Evolutionary conservation across 53 echinoderm and acorn worm species (phyloP).

Genomic region (Holothuria leucospilota): DNA sequence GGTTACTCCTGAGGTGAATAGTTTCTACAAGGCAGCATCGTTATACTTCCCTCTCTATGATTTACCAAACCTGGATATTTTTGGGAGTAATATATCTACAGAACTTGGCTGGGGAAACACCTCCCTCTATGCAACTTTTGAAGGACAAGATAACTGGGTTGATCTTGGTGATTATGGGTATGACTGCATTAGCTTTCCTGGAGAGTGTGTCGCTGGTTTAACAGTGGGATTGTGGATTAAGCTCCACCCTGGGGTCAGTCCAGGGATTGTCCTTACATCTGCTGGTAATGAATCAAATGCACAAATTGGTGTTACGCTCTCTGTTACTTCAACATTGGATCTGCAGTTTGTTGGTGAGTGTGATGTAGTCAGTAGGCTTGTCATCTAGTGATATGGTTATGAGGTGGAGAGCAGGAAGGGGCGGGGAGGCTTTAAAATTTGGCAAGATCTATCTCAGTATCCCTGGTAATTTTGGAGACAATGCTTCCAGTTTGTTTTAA

Average conservation of each 20-base stretch:
- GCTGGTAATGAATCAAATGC: constrained; percentile 33
- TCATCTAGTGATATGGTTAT: too few species aligned
- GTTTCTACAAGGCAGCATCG: constrained; percentile 67
- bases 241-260: constrained; percentile 18
- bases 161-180: constrained; percentile 60
- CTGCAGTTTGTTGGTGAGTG: constrained; percentile 66
- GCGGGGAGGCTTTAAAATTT: too few species aligned
- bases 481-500: too few species aligned
- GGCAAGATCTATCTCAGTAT: too few species aligned
- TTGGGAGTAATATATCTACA: constrained; percentile 63
- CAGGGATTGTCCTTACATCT: constrained; percentile 71
- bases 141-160: constrained; percentile 57
- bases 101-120: constrained; percentile 60
- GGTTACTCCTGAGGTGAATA: constrained; percentile 51
- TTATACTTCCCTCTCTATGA: constrained; percentile 70
- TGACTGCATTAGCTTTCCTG: constrained; percentile 71
- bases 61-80: constrained; percentile 49
- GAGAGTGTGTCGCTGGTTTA: constrained; percentile 65
- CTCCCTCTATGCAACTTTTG: constrained; percentile 67
- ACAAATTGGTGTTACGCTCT: constrained; percentile 55
- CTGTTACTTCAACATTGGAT: constrained; percentile 7
- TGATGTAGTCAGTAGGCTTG: too few species aligned
- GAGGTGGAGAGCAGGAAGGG: too few species aligned
- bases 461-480: too few species aligned
- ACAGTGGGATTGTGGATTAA: constrained; percentile 78